Base-by-base conservation (phyloP, 2,888 invertebrate genomes). In the Nasonovia ribisnigri region DNA sequence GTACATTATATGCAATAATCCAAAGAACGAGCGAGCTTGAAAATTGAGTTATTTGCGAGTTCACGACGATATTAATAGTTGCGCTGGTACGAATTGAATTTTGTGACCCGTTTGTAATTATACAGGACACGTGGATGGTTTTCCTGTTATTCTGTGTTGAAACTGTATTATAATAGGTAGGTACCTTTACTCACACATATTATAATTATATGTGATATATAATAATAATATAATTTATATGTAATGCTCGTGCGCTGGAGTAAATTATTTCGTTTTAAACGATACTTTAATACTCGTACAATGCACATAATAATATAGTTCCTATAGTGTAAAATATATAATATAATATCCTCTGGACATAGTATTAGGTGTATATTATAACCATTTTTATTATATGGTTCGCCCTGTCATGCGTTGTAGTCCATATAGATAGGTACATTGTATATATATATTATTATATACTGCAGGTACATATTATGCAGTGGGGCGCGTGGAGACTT, bases 41-140 rank as follows among this genome's bases (percentile, higher is more conserved):
- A 77, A 90, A 90, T 77, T 90, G 90, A 90, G 90, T 77, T 77
- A 77, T 90, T 48, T 36, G 77, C 24, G 24, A 67, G 77, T 77
- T 36, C 36, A 36, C 36, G 20, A 20, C 77, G 36, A 42, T 77
- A 77, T 36, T 36, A 60, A 60, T 77, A 20, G 36, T 36, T 77
- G 20, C 29, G 77, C 8, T 36, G 8, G 36, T 36, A 8, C 77
- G 77, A 77, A 77, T 36, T 36, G 20, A 36, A 77, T 20, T 77
- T 77, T 60, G 26, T n/a, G 87, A 51, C 48, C 46, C 67, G 90
- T 67, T 90, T 48, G 90, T 67, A 90, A 90, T 46, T 86, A 43
- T 46, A 43, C 16, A 29, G 86, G 29, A 43, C 46, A 46, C 60
- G 20, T 11, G n/a, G 26, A n/a, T 43, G 89, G 20, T 60, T 90